Base-by-base conservation (phyloP, 2,797 vertebrate species). In the Tadarida brasiliensis region DNA sequence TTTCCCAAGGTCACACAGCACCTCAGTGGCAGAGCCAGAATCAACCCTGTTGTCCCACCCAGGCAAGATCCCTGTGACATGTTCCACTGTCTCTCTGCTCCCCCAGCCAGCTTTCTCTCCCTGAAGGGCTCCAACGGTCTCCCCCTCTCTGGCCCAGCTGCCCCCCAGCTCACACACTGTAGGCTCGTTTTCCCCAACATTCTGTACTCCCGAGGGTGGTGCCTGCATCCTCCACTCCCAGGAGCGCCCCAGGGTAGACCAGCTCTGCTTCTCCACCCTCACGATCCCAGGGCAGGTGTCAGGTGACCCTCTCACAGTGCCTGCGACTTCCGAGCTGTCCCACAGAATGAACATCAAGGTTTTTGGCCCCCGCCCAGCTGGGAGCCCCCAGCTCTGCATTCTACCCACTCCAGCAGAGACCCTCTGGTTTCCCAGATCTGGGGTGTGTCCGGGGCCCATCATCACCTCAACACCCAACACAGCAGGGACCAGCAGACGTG, bases 311-410 rank as follows among this genome's bases (percentile, higher is more conserved):
- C 44, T 26, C 35, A 5, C 3, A 7, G 2, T 2, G 35, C 33
- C 63, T 12, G 67, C 84, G 39, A 22, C 39, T 54, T 2, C 15
- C 11, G 10, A 12, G 9, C 80, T 1, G 0, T 19, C 39, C 73
- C 67, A 16, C 26, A 28, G 70, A 49, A 22, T 54, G 39, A 28
- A 1, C 30, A 3, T 26, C 19, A 8, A 49, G 59, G 71, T 56
- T 49, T 11, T 16, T 1, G 7, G 9, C 1, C 26, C 15, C 44
- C 14, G 0, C 47, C 14, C 11, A 39, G 19, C 47, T 1, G 8
- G 33, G 17, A 12, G 3, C 47, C 24, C 12, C 65, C 51, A 24
- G 49, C 35, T 15, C 81, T 61, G 56, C 47, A 11, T 22, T 8
- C 61, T 5, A 2, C 11, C 28, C n/a, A 1, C 24, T 24, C 28